Percentiles rank a stretch among this genome's conserved stretches.
Evolutionary conservation across 2,888 invertebrate genomes (phyloP).

Genomic region (Phaonia tiefii): DNA sequence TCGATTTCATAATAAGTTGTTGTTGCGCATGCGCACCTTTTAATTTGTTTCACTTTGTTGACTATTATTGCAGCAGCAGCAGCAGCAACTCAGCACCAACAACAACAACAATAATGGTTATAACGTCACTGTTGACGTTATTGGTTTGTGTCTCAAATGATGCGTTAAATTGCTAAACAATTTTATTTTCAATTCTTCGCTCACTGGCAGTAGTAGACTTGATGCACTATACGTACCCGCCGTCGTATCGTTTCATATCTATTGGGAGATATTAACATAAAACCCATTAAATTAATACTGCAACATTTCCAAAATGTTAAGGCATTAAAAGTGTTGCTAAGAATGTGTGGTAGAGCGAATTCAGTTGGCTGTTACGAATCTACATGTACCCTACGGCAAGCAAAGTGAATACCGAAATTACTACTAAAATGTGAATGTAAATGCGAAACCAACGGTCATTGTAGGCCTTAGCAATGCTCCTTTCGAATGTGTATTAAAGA

Average conservation of each 20-base stretch:
- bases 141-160: slow-evolving; percentile 57
- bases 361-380: not conserved
- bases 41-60: slow-evolving; percentile 64
- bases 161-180: slow-evolving; percentile 63
- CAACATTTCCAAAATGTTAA: slow-evolving; percentile 46
- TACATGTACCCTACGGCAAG: not conserved
- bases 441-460: too few species aligned
- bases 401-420: too few species aligned
- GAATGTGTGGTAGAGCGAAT: not conserved
- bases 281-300: slow-evolving; percentile 60
- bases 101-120: slow-evolving; percentile 12
- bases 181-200: slow-evolving; percentile 36
- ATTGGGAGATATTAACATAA: slow-evolving; percentile 58
- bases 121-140: slow-evolving; percentile 28
- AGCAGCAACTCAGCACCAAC: slow-evolving; percentile 29
- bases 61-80: slow-evolving; percentile 44
- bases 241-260: slow-evolving; percentile 50
- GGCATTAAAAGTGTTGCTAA: slow-evolving; percentile 6
- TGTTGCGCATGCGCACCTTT: slow-evolving; percentile 66
- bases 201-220: not conserved
- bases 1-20: slow-evolving; percentile 61
- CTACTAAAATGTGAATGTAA: too few species aligned
- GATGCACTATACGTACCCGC: slow-evolving; percentile 11
- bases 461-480: too few species aligned
- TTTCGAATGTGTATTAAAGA: too few species aligned